These are phyloP conservation scores for Pteropus rufus DNA, from an alignment of 2,797 vertebrate genomes.

Conservation along the genomic window DNA sequence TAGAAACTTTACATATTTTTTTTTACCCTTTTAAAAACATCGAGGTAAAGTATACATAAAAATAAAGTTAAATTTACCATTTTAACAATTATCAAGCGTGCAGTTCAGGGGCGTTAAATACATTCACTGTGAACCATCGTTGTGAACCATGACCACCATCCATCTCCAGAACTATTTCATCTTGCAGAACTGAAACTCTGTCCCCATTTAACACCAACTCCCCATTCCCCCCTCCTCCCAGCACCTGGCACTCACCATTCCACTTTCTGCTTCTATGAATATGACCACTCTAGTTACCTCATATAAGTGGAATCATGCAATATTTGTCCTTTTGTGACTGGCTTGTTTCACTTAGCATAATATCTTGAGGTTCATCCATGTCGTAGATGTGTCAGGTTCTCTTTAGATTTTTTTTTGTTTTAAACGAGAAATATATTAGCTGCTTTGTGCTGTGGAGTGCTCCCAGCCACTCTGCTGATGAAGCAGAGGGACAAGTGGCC, in stretches of 20 bases:
- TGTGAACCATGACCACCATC: neutral
- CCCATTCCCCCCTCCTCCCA: fast-evolving
- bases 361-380: neutral
- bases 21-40: neutral
- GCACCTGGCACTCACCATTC: neutral
- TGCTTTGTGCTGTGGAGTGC: neutral
- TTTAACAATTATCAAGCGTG: neutral
- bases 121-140: too few species aligned
- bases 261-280: neutral
- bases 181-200: neutral
- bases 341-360: neutral
- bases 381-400: neutral
- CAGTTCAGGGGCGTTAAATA: neutral
- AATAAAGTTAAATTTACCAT: neutral
- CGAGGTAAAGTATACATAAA: neutral
- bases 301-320: neutral
- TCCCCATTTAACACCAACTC: neutral
- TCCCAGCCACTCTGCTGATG: neutral
- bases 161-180: neutral
- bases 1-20: neutral
- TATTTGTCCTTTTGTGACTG: neutral
- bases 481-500: neutral
- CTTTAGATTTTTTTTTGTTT: neutral
- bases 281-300: neutral
- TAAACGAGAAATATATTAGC: neutral